phyloP scores from a whole-genome alignment of 2,888 invertebrate species.

The Cephus pulcher region DNA sequence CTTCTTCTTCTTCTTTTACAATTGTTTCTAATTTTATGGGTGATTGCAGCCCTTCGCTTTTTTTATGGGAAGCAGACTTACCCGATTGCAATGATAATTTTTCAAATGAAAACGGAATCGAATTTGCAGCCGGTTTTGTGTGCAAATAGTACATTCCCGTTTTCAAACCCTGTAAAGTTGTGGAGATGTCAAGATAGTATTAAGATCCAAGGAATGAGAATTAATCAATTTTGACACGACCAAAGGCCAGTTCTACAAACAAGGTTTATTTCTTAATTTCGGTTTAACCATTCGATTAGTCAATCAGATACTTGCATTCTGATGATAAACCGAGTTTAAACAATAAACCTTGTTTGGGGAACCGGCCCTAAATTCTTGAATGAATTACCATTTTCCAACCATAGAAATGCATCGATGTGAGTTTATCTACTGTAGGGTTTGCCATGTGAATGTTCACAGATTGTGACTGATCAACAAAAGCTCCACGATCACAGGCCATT shows the following conservation, averaged over 20 bases:
- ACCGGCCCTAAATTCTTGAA: background rate
- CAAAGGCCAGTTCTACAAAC: no score
- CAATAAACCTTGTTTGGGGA: no score
- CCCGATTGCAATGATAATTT: conserved; percentile 71
- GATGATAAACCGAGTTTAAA: no score
- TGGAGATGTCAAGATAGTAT: background rate
- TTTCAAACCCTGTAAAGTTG: conserved; percentile 77
- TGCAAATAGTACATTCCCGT: conserved; percentile 98
- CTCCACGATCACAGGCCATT: conserved; percentile 98
- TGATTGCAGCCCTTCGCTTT: background rate
- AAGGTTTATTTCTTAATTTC: no score
- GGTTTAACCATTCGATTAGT: no score
- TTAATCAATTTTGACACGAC: no score
- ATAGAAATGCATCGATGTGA: conserved; percentile 98
- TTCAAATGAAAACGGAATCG: conserved; percentile 96
- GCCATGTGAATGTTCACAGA: conserved; percentile 98
- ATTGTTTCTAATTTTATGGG: background rate
- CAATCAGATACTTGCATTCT: no score
- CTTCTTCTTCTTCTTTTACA: background rate
- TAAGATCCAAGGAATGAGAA: no score
- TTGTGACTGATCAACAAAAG: conserved; percentile 99
- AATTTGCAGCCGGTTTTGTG: conserved; percentile 92
- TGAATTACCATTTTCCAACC: conserved; percentile 86
- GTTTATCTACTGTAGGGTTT: conserved; percentile 90
- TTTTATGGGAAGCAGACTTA: background rate